Percentiles rank a stretch among this genome's conserved stretches.
These are phyloP conservation scores for Pristionchus maxplancki DNA, from an alignment of 2,888 invertebrate species.

Conservation along the genomic window DNA sequence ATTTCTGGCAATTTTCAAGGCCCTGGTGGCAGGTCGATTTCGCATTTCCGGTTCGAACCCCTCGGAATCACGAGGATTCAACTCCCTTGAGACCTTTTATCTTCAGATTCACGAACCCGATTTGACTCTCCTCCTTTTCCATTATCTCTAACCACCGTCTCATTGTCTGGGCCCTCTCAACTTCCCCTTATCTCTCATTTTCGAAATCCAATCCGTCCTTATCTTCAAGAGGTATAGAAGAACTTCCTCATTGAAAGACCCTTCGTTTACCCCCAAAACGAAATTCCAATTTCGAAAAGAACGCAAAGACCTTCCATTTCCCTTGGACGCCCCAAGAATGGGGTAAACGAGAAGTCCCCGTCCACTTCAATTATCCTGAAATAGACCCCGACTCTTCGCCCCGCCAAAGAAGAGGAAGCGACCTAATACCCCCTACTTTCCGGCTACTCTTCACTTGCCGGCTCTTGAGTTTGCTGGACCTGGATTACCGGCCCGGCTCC, in stretches of 20 bases:
- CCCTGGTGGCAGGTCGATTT: neutral
- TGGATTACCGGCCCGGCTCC: neutral
- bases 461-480: neutral
- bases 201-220: neutral
- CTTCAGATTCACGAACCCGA: neutral
- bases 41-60: neutral
- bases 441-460: neutral
- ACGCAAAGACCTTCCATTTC: neutral
- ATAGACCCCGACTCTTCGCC: neutral
- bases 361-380: constrained; percentile 1
- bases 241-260: neutral
- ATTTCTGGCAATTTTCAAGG: neutral
- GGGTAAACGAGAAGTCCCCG: neutral
- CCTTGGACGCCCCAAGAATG: neutral
- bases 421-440: neutral
- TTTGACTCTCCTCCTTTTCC: neutral
- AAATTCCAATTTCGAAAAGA: neutral
- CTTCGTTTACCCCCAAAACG: neutral
- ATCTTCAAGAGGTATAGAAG: neutral
- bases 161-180: neutral
- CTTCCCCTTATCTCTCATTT: neutral
- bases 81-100: neutral
- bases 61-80: neutral
- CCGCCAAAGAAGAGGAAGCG: no score
- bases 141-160: neutral